Base-by-base conservation (phyloP, 2,888 invertebrate species). In the Gymnoscelis rufifasciata region DNA sequence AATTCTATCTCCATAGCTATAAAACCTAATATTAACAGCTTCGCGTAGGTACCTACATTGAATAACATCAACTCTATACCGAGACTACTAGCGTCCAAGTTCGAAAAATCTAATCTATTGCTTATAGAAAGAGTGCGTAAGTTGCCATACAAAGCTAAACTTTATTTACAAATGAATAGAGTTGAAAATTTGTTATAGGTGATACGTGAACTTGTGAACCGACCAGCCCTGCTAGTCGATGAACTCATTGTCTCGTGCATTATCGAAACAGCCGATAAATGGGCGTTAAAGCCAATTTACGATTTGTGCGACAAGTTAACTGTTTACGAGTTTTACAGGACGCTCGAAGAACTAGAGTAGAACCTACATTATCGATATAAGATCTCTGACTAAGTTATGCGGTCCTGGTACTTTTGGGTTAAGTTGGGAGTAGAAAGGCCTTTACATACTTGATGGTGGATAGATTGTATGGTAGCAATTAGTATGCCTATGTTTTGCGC, bases 161-260 rank as follows among this genome's bases (percentile, higher is more conserved):
- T 19, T 4, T 35, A 35, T 15, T 10, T 11, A 15, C 2, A 23
- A 10, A 8, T 1, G 7, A 0, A 7, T 23, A 35, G 10, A 7
- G 35, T 23, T 35, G 3, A 35, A 19, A 19, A 19, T 35, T 15
- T 10, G 11, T 10, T 10, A 19, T 10, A 2, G 10, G 4, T 41
- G 47, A 11, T 5, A 31, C 12, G 40, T 40, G 40, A 40, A 40
- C 37, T 31, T 26, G 37, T 6, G 47, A 38, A 10, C 23, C 26
- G 35, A n/a, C 35, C 19, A 19, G 19, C 11, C 11, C 10, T 26
- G 59, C 58, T 64, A 66, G 64, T 58, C 62, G 70, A 71, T 72
- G 66, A 70, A 69, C 67, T 68, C 74, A 70, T 70, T 75, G 74
- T 74, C 66, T 68, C 61, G 59, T 68, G 63, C 59, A 63, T 54